These are phyloP conservation scores for Liolophura sinensis DNA, from an alignment of 1,140 invertebrate species.

Conservation along the genomic window DNA sequence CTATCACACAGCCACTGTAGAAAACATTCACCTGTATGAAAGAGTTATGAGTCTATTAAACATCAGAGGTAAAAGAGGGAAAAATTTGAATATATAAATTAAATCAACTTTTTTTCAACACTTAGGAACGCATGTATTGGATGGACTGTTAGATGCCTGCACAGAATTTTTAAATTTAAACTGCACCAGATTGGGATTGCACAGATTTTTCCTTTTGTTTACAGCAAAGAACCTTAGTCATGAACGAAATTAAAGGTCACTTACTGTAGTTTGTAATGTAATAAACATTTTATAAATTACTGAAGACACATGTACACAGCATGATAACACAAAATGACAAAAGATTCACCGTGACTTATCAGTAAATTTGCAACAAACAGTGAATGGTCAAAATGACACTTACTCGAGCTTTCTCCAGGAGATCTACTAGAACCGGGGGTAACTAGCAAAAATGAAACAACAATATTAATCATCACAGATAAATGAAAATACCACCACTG, in stretches of 20 bases:
- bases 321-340: too few relatives aligned
- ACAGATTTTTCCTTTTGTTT: background rate
- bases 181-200: too few relatives aligned
- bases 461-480: background rate
- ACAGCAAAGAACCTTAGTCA: too few relatives aligned
- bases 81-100: background rate
- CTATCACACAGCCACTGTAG: slow-evolving; percentile 89
- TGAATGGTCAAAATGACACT: slow-evolving; percentile 9
- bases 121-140: background rate
- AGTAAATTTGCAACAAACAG: background rate
- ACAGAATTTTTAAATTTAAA: too few relatives aligned
- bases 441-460: slow-evolving; percentile 69
- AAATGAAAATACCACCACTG: too few relatives aligned
- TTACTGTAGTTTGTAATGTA: too few relatives aligned
- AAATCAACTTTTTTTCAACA: slow-evolving; percentile 1
- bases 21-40: slow-evolving; percentile 71
- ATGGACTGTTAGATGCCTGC: too few relatives aligned
- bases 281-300: too few relatives aligned
- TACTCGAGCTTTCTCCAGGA: slow-evolving; percentile 75
- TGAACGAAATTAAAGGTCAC: too few relatives aligned
- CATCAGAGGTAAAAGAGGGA: background rate
- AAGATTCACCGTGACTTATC: background rate
- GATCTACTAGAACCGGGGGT: slow-evolving; percentile 81
- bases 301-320: too few relatives aligned
- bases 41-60: background rate